These are phyloP conservation scores for Python bivittatus DNA, from an alignment of 2,113 vertebrate species.

Conservation along the genomic window DNA sequence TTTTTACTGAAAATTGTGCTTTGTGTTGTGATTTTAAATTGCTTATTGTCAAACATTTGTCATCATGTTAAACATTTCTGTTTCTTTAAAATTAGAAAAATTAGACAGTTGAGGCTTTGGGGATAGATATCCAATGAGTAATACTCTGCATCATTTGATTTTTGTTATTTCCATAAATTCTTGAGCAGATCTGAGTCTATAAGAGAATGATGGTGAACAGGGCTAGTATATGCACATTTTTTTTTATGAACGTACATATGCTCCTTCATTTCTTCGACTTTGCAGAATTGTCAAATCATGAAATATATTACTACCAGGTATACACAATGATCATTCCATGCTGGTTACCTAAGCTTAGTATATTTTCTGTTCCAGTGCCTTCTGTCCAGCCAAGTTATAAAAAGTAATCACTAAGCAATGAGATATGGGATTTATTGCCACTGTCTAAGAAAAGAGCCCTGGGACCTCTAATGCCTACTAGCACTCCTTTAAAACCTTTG, in stretches of 20 bases:
- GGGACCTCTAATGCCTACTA: background rate
- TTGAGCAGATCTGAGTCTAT: background rate
- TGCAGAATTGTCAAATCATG: background rate
- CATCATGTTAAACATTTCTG: background rate
- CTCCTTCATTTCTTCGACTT: background rate
- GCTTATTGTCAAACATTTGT: background rate
- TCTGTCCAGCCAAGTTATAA: background rate
- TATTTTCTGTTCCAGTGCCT: background rate
- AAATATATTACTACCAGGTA: background rate
- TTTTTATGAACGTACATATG: background rate
- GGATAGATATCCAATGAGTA: background rate
- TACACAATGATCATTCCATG: constrained; percentile 3
- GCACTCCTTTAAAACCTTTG: background rate
- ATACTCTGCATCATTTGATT: background rate
- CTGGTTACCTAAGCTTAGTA: background rate
- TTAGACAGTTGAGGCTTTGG: background rate
- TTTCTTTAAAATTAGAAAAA: background rate
- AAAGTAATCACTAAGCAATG: background rate
- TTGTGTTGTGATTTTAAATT: background rate
- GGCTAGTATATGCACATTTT: background rate
- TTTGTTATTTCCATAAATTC: background rate
- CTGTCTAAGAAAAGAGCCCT: background rate
- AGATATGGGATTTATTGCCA: background rate
- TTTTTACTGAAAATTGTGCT: background rate
- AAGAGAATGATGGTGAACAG: background rate